Evolutionary conservation across 2,113 vertebrate genomes (phyloP), one percentile per base, ranked within the genome.

Genomic region (Notothenia coriiceps): DNA sequence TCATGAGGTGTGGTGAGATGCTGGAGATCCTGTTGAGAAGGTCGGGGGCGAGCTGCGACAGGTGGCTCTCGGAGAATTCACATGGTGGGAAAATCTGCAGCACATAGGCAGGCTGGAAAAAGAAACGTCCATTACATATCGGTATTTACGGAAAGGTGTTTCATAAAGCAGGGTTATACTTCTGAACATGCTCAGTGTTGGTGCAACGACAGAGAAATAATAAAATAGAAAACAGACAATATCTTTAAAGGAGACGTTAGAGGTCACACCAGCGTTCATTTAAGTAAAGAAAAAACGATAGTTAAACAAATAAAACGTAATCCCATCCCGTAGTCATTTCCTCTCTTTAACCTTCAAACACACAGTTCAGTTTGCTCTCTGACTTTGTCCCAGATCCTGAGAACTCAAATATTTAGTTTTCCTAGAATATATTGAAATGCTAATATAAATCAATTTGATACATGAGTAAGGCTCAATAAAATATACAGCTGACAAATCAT

Each of bases 1-100:
- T 99, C 98, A 99, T 99, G 79, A 99, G 97, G 94, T 99, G 98
- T 74, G 98, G 98, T 15, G 98, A 99, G 92, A 99, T 99, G 93
- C 95, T 99, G 92, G 98, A 99, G 93, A 99, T 97, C 94, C 97
- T 96, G 95, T 97, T 97, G 0, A 99, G 96, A 46, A 99, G 97
- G 91, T 99, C 98, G 0, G 98, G 98, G 72, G 98, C 98, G 0
- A 99, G 95, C 63, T 97, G 97, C 54, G 98, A 98, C 67, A 99
- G 93, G 90, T 99, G 98, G 90, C 96, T 98, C 86, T 99, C 98
- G 0, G 98, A 99, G 90, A 99, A 99, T 80, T 99, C 98, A 0
- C 98, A 99, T 18, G 98, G 98, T 3, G 98, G 98, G 93, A 99
- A 99, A 90, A 99, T 99, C 95, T 99, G 98, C 80, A 99, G 96